Evolutionary conservation across 2,888 invertebrate species (phyloP).

Genomic region (Linnaemya vulpina): DNA sequence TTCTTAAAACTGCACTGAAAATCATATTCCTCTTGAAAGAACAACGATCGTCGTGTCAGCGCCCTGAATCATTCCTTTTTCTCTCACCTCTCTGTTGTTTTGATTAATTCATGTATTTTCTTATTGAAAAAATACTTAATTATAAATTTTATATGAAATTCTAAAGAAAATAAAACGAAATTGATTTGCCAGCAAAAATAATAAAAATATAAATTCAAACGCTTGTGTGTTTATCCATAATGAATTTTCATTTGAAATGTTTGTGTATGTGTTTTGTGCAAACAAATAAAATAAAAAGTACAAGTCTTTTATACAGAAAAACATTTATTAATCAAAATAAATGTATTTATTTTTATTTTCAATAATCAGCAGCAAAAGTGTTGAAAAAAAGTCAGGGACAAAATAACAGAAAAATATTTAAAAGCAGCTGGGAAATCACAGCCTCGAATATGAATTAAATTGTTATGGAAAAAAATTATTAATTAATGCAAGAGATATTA

Average conservation of each 20-base stretch:
- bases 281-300: conserved; percentile 16
- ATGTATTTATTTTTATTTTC: conserved; percentile 31
- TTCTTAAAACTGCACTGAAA: not conserved
- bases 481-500: not conserved
- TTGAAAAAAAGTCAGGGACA: not conserved
- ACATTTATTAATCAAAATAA: conserved; percentile 34
- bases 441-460: not conserved
- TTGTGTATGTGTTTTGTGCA: not conserved
- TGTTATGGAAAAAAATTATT: not conserved
- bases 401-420: not conserved
- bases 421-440: not conserved
- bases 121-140: conserved; percentile 17
- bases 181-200: conserved; percentile 40
- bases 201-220: not conserved
- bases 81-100: not conserved
- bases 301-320: not conserved
- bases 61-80: not conserved
- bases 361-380: not conserved
- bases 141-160: conserved; percentile 36
- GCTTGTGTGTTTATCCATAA: not conserved
- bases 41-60: not conserved
- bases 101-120: not conserved
- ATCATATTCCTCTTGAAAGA: not conserved
- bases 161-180: conserved; percentile 41
- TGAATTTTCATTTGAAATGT: not conserved